These are phyloP conservation scores for Mylabris phalerata DNA, from an alignment of 1,140 invertebrate species.

Conservation along the genomic window DNA sequence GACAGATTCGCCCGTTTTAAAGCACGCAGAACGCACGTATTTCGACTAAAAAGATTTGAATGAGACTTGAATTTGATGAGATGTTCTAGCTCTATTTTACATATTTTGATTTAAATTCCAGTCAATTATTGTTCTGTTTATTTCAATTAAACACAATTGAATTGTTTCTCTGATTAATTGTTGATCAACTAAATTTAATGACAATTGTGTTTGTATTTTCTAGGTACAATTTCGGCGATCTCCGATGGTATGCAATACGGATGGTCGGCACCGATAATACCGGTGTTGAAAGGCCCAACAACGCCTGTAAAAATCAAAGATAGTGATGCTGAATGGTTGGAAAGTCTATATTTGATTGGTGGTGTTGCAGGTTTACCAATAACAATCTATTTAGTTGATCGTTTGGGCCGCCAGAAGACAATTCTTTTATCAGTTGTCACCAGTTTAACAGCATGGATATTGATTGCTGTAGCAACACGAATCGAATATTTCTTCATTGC, in stretches of 20 bases:
- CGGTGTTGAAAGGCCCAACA: constrained; percentile 40
- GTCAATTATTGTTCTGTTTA: not conserved
- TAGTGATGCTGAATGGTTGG: constrained; percentile 48
- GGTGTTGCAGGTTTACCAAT: constrained; percentile 54
- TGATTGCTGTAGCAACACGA: constrained; percentile 46
- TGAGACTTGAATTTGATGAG: too few relatives aligned
- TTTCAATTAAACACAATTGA: too few relatives aligned
- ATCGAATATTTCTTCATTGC: constrained; percentile 48
- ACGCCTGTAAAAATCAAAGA: constrained; percentile 34
- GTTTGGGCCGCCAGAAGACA: constrained; percentile 54
- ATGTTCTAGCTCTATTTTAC: too few relatives aligned
- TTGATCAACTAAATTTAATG: too few relatives aligned
- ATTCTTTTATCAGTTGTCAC: constrained; percentile 51
- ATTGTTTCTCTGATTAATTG: too few relatives aligned
- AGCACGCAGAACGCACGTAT: too few relatives aligned
- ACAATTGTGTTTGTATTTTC: too few relatives aligned
- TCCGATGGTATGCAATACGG: constrained; percentile 36
- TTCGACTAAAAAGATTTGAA: too few relatives aligned
- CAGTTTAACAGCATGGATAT: constrained; percentile 55
- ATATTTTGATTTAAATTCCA: not conserved
- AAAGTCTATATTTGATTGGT: constrained; percentile 54
- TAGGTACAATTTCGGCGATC: too few relatives aligned
- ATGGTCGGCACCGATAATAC: constrained; percentile 56
- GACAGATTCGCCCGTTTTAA: too few relatives aligned
- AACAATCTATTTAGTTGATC: constrained; percentile 50